Conservation (phyloP, 2,888 invertebrate genomes). For the Gandaritis pyraliata region DNA sequence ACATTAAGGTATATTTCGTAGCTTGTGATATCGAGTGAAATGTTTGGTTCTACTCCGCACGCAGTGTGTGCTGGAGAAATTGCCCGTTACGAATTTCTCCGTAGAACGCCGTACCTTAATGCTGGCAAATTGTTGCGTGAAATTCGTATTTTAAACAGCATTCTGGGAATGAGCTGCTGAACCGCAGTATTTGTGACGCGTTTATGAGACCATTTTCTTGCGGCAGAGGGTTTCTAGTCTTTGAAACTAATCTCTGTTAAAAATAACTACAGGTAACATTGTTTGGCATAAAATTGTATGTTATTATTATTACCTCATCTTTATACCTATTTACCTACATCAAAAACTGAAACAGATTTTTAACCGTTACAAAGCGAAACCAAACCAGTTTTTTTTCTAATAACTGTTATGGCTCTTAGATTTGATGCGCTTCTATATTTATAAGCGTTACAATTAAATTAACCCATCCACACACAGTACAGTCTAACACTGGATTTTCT, state of each 20-base stretch:
- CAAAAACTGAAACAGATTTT: no score
- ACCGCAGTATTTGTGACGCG: slow-evolving; percentile 8
- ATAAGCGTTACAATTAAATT: no score
- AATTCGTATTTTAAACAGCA: slow-evolving; percentile 5
- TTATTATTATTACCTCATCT: no score
- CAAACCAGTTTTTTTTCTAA: no score
- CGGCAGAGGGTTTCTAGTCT: background rate
- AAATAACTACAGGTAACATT: no score
- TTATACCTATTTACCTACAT: no score
- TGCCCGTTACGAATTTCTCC: slow-evolving; percentile 1
- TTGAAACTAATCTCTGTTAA: background rate
- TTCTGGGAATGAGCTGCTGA: background rate
- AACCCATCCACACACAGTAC: no score
- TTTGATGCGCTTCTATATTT: no score
- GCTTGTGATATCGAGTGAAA: background rate
- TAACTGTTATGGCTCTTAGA: no score
- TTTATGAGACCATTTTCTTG: slow-evolving; percentile 3
- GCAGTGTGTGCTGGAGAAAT: background rate
- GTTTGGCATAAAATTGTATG: no score
- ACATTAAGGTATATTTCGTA: background rate
- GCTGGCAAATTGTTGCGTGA: slow-evolving; percentile 2
- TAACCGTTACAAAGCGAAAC: no score
- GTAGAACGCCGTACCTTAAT: background rate
- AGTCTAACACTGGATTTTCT: no score
- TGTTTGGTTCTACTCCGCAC: background rate